phyloP scores from a whole-genome alignment of 2,888 invertebrate species.

The Drosophila siamana region DNA sequence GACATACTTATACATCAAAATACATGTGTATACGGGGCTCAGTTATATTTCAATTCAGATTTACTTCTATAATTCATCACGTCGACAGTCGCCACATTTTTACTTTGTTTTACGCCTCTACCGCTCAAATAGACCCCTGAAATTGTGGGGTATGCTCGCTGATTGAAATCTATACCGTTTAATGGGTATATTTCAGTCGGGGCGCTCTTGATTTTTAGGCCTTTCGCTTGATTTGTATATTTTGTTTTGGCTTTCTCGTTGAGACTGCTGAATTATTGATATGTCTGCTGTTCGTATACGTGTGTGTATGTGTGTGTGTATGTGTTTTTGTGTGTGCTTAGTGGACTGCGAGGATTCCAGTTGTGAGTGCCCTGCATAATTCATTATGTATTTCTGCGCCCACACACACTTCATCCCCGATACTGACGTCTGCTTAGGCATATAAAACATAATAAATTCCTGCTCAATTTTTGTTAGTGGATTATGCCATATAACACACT shows the following conservation, averaged over 20 bases:
- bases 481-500: conserved; percentile 79
- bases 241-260: conserved; percentile 60
- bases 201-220: background rate
- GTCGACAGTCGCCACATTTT: conserved; percentile 42
- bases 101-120: conserved; percentile 25
- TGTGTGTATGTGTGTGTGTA: background rate
- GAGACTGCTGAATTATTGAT: conserved; percentile 73
- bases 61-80: conserved; percentile 77
- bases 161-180: background rate
- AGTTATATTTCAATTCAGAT: conserved; percentile 75
- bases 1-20: conserved; percentile 23
- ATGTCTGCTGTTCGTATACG: conserved; percentile 49
- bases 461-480: conserved; percentile 80
- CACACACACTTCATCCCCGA: conserved; percentile 7
- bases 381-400: conserved; percentile 59
- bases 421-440: conserved; percentile 60
- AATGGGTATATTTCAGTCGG: conserved; percentile 19
- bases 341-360: conserved; percentile 53
- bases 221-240: conserved; percentile 45
- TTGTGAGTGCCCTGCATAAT: conserved; percentile 58
- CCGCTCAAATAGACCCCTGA: conserved; percentile 7
- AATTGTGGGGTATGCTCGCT: conserved; percentile 4
- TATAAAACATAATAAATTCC: conserved; percentile 77
- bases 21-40: conserved; percentile 32
- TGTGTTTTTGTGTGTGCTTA: conserved; percentile 39